Percentiles rank a stretch among this genome's conserved stretches.
Conservation (phyloP, 2,113 vertebrate species). For the Eublepharis macularius region DNA sequence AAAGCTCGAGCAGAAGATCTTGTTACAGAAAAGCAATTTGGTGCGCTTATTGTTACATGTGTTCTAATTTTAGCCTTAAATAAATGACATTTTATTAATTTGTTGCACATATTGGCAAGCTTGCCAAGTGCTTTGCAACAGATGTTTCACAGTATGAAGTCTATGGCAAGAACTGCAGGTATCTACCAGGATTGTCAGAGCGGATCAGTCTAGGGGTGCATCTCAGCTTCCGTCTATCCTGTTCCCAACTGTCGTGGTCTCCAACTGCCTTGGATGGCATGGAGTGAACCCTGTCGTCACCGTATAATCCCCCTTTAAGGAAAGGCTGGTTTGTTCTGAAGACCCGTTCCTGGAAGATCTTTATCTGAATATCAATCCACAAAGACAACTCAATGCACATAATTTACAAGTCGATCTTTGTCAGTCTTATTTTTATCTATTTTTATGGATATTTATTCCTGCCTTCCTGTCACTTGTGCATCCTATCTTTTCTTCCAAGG, state of each 20-base stretch:
- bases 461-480: background rate
- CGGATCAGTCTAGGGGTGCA: background rate
- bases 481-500: background rate
- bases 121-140: background rate
- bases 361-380: background rate
- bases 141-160: conserved; percentile 20
- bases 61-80: conserved; percentile 36
- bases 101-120: conserved; percentile 1
- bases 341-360: background rate
- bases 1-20: conserved; percentile 32
- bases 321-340: background rate
- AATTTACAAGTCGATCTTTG: background rate
- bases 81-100: conserved; percentile 37
- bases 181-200: background rate
- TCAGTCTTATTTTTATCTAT: too few relatives aligned
- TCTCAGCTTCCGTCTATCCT: background rate
- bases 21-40: conserved; percentile 5
- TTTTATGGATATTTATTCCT: too few relatives aligned
- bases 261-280: background rate
- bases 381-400: background rate
- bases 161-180: conserved; percentile 13
- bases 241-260: background rate
- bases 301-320: background rate
- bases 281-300: background rate
- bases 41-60: background rate